Evolutionary conservation across 2,888 invertebrate species (phyloP), one percentile per base, ranked within the genome.

Genomic region (Ophraella communa): DNA sequence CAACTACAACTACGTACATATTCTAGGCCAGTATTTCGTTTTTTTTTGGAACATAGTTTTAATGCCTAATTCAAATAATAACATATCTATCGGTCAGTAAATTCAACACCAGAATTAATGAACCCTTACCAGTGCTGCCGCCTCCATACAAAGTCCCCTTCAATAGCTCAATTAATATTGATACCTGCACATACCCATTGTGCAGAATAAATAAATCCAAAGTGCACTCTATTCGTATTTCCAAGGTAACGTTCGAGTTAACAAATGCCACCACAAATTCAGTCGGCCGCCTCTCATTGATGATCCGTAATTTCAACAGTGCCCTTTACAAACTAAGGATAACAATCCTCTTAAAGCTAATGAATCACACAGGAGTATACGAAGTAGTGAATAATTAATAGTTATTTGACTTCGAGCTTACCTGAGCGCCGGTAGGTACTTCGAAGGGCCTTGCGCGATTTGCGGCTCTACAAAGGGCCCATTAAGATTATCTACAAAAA

Each of bases 291-390:
- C 33, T 33, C 21, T 58, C 45, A 33, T 21, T 58, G 58, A 33
- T 58, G 49, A 59, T 39, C 42, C 21, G 60, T 60, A 33, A 60
- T 60, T 60, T 60, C 60, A 60, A 11, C 60, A n/a, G 51, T 53
- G 44, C 42, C 59, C 51, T 42, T 42, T 42, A 42, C 51, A 42
- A 18, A 23, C 52, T 60, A 44, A 52, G 60, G 60, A 52, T 52
- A 60, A 60, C 60, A 60, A 60, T 60, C 60, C 60, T 53, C 60
- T 60, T 60, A 53, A 44, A 60, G 60, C 60, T 60, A 60, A 60
- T 60, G 60, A 60, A 60, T 60, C 60, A 52, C 42, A 53, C 20
- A 42, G 23, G 44, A 52, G 52, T 52, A 42, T 60, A 53, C 17
- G 30, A 42, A 27, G 42, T 14, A 44, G 18, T 60, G 60, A 60